These are phyloP conservation scores for Diarsia brunnea DNA, from an alignment of 2,888 invertebrate species.

Conservation along the genomic window DNA sequence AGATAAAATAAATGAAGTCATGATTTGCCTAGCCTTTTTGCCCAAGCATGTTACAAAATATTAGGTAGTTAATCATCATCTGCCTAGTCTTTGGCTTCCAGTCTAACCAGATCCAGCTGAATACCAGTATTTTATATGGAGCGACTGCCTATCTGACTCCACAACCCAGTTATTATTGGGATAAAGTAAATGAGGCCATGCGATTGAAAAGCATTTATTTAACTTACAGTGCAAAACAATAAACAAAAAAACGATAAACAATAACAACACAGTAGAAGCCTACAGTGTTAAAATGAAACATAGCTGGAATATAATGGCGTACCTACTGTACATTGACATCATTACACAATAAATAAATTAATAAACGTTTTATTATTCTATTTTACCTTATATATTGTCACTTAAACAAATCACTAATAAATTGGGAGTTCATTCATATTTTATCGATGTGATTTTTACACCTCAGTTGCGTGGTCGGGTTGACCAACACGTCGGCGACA, in stretches of 20 bases:
- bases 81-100: too few species aligned
- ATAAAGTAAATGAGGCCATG: not conserved
- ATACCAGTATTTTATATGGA: too few species aligned
- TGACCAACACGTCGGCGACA: not conserved
- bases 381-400: not conserved
- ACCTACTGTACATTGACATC: not conserved
- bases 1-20: too few species aligned
- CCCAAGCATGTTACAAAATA: too few species aligned
- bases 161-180: too few species aligned
- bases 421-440: not conserved
- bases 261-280: not conserved
- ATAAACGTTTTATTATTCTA: not conserved
- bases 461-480: not conserved
- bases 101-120: too few species aligned
- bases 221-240: not conserved
- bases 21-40: too few species aligned
- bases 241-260: not conserved
- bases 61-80: too few species aligned
- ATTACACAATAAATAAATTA: not conserved
- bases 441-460: not conserved
- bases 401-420: not conserved
- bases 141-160: too few species aligned
- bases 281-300: too few species aligned
- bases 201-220: not conserved
- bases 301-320: not conserved